Evolutionary conservation across 2,113 vertebrate genomes (phyloP).

Genomic region (Pseudopipra pipra): DNA sequence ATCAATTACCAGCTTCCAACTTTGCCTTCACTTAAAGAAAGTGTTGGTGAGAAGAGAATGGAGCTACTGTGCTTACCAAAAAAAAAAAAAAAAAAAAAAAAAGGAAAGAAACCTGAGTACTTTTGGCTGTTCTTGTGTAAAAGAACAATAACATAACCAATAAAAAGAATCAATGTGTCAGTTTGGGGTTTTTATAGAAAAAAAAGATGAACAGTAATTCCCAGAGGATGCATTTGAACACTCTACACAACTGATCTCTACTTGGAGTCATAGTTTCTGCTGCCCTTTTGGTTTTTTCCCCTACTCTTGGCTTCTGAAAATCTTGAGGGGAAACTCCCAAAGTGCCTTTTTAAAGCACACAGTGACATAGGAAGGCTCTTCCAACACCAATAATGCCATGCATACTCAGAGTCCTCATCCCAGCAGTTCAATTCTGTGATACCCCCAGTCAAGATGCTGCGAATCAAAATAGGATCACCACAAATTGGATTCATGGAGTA

Average conservation of each 20-base stretch:
- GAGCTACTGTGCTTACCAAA: neutral
- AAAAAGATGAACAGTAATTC: neutral
- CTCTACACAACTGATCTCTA: neutral
- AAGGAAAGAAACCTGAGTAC: neutral
- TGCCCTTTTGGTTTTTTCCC: neutral
- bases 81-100: neutral
- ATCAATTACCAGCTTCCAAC: neutral
- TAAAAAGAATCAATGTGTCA: neutral
- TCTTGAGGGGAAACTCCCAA: neutral
- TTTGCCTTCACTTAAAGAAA: neutral
- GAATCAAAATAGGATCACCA: neutral
- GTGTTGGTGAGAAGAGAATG: neutral
- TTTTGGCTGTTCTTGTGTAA: neutral
- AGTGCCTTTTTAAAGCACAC: neutral
- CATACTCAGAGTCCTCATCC: neutral
- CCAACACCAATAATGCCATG: neutral
- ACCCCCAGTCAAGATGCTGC: neutral
- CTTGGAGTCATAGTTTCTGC: neutral
- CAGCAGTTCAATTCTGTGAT: neutral
- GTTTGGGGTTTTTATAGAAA: neutral
- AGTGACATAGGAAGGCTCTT: neutral
- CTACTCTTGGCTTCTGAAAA: neutral
- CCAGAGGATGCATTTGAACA: neutral
- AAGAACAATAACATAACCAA: neutral
- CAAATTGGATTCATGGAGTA: neutral